These are phyloP conservation scores for Lepidonotus clava DNA, from an alignment of 2,888 invertebrate species.

Conservation along the genomic window DNA sequence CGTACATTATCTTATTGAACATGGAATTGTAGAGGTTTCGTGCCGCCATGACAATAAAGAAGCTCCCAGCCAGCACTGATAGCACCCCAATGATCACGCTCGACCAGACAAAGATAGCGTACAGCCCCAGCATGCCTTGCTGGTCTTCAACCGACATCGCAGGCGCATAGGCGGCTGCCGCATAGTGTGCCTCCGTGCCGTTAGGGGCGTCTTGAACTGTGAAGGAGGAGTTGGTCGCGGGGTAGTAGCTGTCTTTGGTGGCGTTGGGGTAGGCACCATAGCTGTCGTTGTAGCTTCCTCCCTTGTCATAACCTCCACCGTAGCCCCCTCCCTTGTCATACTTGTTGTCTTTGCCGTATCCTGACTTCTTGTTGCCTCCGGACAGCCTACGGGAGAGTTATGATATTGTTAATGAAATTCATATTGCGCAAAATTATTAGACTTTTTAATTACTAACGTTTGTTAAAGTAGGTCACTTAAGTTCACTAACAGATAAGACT, in stretches of 20 bases:
- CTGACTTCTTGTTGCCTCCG: background rate
- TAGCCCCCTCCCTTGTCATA: too few species aligned
- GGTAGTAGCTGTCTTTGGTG: background rate
- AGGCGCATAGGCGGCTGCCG: background rate
- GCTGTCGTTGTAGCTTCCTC: background rate
- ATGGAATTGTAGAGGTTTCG: background rate
- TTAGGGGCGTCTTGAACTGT: background rate
- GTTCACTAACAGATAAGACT: too few species aligned
- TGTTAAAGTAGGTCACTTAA: too few species aligned
- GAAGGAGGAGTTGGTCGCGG: background rate
- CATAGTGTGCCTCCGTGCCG: background rate
- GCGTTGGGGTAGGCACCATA: background rate
- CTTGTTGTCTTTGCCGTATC: background rate
- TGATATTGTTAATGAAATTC: background rate
- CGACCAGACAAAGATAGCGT: background rate
- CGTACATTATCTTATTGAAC: conserved; percentile 10
- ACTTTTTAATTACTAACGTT: too few species aligned
- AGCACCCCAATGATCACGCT: background rate
- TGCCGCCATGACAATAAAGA: background rate
- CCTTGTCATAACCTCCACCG: background rate
- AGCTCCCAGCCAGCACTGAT: background rate
- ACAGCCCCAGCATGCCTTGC: background rate
- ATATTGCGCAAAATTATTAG: too few species aligned
- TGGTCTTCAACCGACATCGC: background rate
- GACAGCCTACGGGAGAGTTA: background rate